phyloP scores from a whole-genome alignment of 1,140 invertebrate species.

The Trichonephila inaurata region DNA sequence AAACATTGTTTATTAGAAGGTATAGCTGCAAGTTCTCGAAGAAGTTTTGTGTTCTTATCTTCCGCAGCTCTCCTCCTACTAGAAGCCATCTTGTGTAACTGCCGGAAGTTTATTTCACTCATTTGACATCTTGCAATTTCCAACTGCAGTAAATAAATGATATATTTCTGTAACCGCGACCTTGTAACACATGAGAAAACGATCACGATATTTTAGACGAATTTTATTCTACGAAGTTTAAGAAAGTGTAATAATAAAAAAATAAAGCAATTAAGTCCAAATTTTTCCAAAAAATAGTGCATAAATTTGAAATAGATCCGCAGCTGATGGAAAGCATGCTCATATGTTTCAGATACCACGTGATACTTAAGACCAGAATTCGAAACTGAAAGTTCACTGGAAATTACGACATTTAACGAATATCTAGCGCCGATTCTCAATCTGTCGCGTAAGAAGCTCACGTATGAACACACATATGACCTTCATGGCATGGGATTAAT shows the following conservation, averaged over 20 bases:
- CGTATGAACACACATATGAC: too few species aligned
- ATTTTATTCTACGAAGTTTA: background rate
- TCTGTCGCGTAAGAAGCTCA: too few species aligned
- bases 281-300: background rate
- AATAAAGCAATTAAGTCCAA: background rate
- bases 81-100: constrained; percentile 87
- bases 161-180: constrained; percentile 47
- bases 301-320: background rate
- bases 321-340: background rate
- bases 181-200: background rate
- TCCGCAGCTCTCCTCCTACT: constrained; percentile 92
- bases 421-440: too few species aligned
- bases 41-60: constrained; percentile 95
- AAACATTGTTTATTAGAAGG: constrained; percentile 97
- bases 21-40: constrained; percentile 92
- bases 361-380: background rate
- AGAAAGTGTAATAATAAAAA: background rate
- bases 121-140: constrained; percentile 58
- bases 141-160: background rate
- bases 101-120: constrained; percentile 64
- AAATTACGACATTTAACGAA: too few species aligned
- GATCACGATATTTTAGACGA: background rate
- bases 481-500: too few species aligned
- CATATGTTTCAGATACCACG: background rate
- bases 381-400: too few species aligned